Base-by-base conservation (phyloP, 1,140 invertebrate genomes). In the Cepaea nemoralis region DNA sequence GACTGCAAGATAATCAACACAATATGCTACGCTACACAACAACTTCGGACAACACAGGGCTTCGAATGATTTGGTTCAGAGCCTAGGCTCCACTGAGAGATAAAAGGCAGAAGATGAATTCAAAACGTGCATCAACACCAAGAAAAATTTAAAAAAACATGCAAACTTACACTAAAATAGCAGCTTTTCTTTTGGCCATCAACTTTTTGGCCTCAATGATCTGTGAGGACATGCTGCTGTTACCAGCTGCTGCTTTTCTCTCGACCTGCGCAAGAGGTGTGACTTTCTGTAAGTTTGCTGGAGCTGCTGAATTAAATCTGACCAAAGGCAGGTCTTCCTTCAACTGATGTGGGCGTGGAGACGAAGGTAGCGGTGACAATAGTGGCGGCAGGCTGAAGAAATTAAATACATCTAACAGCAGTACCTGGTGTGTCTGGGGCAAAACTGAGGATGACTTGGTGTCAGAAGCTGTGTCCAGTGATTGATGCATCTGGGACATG, bases 331-430 rank as follows among this genome's bases (percentile, higher is more conserved):
- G 6, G 24, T 39, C 50, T 22, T 37, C 5, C 2, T 24, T 35
- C 19, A 31, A 27, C 39, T 77, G 10, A 59, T 19, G 5, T 19
- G 39, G 10, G 3, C 8, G 1, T 24, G 77, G 77, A 67, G 77
- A 79, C 16, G 77, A 22, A 35, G 77, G 66, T 27, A 79, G 39
- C n/a, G 77, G 77, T 67, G 77, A 79, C 22, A 79, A 16, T 1
- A 27, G 33, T 3, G 8, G 63, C 12, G 66, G 40, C 67, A 69
- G 3, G 1, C 24, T 67, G 77, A 79, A 79, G n/a, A 79, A 79
- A 27, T 31, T 40, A 50, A 79, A 79, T 5, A 79, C 42, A 19
- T 79, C 48, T 24, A 55, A 59, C 22, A 77, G 69, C 22, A 40
- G 19, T 48, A 45, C 22, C 19, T 14, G 0, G 31, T 40, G 24